A percentile compares a stretch with the other conserved stretches of the same genome.
phyloP scores from a whole-genome alignment of 2,888 invertebrate genomes.

The Tanypteryx hageni region DNA sequence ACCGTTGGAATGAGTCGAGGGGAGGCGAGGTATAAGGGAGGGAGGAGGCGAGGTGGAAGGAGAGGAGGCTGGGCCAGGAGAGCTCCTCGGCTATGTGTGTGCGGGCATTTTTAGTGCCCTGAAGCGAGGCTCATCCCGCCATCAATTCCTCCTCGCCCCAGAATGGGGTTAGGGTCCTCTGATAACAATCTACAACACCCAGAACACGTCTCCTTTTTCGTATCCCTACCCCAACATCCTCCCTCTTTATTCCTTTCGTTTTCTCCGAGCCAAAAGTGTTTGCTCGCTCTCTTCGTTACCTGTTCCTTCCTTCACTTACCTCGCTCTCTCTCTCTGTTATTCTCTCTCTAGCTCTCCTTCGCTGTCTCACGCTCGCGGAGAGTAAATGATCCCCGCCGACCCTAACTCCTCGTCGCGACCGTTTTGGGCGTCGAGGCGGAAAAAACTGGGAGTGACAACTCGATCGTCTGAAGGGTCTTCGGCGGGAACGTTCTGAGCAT shows the following conservation, averaged over 20 bases:
- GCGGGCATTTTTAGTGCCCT: slow-evolving; percentile 26
- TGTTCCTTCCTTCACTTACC: background rate
- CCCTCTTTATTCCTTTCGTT: slow-evolving; percentile 8
- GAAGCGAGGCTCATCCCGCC: slow-evolving; percentile 19
- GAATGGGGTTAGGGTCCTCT: slow-evolving; percentile 15
- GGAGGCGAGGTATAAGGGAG: background rate
- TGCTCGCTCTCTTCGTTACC: background rate
- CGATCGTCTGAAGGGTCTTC: background rate
- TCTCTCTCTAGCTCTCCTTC: background rate
- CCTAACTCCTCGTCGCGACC: background rate
- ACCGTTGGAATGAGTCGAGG: background rate
- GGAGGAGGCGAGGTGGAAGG: background rate
- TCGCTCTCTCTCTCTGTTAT: background rate
- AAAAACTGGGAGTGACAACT: background rate
- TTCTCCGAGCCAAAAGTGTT: background rate
- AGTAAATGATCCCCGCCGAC: background rate
- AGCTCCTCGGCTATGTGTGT: background rate
- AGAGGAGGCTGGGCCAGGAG: background rate
- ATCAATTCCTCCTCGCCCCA: slow-evolving; percentile 24
- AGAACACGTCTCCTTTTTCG: slow-evolving; percentile 20
- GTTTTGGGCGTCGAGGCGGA: background rate
- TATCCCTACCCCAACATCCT: background rate
- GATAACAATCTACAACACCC: slow-evolving; percentile 32
- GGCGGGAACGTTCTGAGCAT: background rate
- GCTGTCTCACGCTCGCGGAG: background rate